A percentile compares a stretch with the other conserved stretches of the same genome.
Conservation (phyloP, 2,888 invertebrate genomes). For the Panopea generosa region DNA sequence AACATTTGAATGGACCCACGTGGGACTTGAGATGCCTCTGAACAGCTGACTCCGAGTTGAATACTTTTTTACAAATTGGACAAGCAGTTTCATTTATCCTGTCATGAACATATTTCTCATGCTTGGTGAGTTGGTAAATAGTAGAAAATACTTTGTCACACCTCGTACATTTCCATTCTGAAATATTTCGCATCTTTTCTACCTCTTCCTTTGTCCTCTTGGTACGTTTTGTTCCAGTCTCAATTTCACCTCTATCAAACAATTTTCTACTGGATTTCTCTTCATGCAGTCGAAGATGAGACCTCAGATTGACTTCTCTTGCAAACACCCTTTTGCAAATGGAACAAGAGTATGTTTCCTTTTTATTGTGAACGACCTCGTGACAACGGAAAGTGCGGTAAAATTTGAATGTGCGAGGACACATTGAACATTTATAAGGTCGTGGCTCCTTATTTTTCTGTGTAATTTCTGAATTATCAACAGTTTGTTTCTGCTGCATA, state of each 20-base stretch:
- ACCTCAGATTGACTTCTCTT: conserved; percentile 34
- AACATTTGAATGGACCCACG: conserved; percentile 38
- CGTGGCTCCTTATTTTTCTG: conserved; percentile 11
- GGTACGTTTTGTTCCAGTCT: neutral
- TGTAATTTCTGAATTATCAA: no score
- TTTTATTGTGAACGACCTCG: conserved; percentile 43
- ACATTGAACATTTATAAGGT: conserved; percentile 48
- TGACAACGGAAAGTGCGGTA: conserved; percentile 39
- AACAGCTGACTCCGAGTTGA: conserved; percentile 7
- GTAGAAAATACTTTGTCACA: conserved; percentile 33
- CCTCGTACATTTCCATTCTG: conserved; percentile 19
- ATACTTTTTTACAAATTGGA: conserved; percentile 38
- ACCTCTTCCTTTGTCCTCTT: neutral
- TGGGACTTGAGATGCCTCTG: conserved; percentile 34
- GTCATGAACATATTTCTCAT: conserved; percentile 17
- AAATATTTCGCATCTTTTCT: conserved; percentile 1
- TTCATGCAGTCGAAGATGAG: conserved; percentile 51
- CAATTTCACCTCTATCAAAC: neutral
- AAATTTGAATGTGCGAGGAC: conserved; percentile 55
- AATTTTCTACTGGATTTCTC: conserved; percentile 18
- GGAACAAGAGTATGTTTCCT: conserved; percentile 33
- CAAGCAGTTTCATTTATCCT: conserved; percentile 13
- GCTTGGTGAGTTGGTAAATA: conserved; percentile 6
- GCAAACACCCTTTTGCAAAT: conserved; percentile 50
- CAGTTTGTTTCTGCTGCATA: neutral